Conservation (phyloP, 2,888 invertebrate species). For the Troides oblongomaculatus region DNA sequence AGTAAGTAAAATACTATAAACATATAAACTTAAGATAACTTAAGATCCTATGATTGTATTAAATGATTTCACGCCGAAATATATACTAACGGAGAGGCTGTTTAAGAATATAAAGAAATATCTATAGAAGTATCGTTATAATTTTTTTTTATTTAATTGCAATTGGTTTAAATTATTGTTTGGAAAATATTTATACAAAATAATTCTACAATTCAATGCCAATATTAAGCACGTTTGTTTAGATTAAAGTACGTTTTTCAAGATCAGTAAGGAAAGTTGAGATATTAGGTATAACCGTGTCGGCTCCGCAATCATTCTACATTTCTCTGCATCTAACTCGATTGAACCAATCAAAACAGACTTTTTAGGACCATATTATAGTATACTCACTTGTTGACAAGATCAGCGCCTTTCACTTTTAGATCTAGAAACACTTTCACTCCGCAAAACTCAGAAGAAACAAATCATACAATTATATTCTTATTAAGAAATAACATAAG, state of each 20-base stretch:
- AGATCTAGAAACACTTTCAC: slow-evolving; percentile 69
- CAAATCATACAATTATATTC: slow-evolving; percentile 29
- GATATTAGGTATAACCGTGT: slow-evolving; percentile 41
- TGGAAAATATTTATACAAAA: no score
- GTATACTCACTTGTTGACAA: slow-evolving; percentile 49
- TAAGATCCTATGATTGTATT: no score
- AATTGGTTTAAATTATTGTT: no score
- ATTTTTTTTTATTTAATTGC: no score
- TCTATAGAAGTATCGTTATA: no score
- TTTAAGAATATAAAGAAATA: no score
- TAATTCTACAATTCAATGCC: no score
- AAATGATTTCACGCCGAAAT: no score
- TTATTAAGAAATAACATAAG: slow-evolving; percentile 19
- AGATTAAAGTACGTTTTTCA: slow-evolving; percentile 1
- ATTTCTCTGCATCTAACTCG: slow-evolving; percentile 47
- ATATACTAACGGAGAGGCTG: no score
- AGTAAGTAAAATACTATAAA: no score
- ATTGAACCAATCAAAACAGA: slow-evolving; percentile 48
- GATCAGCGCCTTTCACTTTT: slow-evolving; percentile 69
- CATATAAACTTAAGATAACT: no score
- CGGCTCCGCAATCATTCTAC: slow-evolving; percentile 44
- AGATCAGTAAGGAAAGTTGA: slow-evolving; percentile 30
- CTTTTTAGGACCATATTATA: slow-evolving; percentile 41
- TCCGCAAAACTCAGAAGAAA: slow-evolving; percentile 39
- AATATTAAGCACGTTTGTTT: no score